Conservation (phyloP, 30 jellyfish, hydroid and myxozoan genomes). For the Pelagia noctiluca region DNA sequence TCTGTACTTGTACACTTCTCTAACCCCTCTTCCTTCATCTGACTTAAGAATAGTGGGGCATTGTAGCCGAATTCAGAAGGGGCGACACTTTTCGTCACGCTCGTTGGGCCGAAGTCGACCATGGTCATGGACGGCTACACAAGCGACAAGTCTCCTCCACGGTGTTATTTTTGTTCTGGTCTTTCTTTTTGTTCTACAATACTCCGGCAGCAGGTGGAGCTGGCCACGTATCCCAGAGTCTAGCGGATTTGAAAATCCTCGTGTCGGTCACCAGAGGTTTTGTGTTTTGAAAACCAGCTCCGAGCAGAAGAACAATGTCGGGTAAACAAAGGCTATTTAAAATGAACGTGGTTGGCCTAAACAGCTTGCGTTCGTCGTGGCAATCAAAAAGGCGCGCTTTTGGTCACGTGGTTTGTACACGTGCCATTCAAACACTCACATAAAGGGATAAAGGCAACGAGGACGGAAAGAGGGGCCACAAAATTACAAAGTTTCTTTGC, state of each 20-base stretch:
- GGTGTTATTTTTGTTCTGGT: constrained; percentile 52
- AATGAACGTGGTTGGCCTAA: constrained; percentile 62
- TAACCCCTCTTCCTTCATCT: constrained; percentile 74
- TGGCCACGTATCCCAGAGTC: constrained; percentile 73
- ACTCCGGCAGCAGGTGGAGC: constrained; percentile 84
- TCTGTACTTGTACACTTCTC: constrained; percentile 58
- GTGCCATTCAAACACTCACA: constrained; percentile 14
- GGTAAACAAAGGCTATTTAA: constrained; percentile 64
- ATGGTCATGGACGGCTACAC: constrained; percentile 96
- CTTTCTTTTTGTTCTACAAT: constrained; percentile 77
- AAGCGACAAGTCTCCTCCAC: constrained; percentile 70
- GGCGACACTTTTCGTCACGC: constrained; percentile 88
- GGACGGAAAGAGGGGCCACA: background rate
- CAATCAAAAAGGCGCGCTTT: constrained; percentile 66
- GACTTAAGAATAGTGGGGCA: constrained; percentile 73
- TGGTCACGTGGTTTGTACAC: constrained; percentile 70
- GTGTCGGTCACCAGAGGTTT: constrained; percentile 82
- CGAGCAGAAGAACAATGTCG: constrained; percentile 57
- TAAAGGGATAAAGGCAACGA: constrained; percentile 15
- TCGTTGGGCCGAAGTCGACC: constrained; percentile 99
- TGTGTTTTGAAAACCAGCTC: constrained; percentile 45
- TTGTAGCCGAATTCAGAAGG: constrained; percentile 89
- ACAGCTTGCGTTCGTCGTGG: constrained; percentile 65
- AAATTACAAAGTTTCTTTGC: background rate
- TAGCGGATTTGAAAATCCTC: constrained; percentile 77